Conservation (phyloP, 2,113 vertebrate species). For the Brienomyrus brachyistius region DNA sequence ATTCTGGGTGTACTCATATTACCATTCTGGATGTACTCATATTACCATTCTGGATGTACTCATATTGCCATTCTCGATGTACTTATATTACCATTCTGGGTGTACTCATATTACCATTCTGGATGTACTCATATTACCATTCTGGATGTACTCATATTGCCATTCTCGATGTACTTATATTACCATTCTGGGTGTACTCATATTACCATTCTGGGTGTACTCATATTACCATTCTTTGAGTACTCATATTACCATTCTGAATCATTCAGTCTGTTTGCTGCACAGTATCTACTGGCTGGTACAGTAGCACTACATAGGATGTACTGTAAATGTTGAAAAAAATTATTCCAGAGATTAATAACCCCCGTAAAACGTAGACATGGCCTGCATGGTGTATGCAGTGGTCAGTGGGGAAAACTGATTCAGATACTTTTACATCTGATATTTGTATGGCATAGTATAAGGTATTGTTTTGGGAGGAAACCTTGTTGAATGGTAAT, state of each 20-base stretch:
- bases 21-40: neutral
- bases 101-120: neutral
- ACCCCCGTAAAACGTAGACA: neutral
- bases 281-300: neutral
- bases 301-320: neutral
- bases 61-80: neutral
- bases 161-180: neutral
- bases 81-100: constrained; percentile 3
- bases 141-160: neutral
- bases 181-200: neutral
- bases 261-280: constrained; percentile 21
- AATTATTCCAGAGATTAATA: neutral
- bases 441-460: neutral
- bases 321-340: neutral
- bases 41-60: constrained; percentile 1
- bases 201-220: neutral
- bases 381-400: neutral
- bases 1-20: neutral
- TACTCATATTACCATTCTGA: constrained; percentile 16
- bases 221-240: neutral
- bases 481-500: neutral
- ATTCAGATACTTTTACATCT: neutral
- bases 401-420: neutral
- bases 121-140: neutral
- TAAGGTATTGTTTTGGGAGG: neutral